Evolutionary conservation across 2,797 vertebrate genomes (phyloP), one percentile per base, ranked within the genome.

Genomic region (Falco novaeseelandiae): DNA sequence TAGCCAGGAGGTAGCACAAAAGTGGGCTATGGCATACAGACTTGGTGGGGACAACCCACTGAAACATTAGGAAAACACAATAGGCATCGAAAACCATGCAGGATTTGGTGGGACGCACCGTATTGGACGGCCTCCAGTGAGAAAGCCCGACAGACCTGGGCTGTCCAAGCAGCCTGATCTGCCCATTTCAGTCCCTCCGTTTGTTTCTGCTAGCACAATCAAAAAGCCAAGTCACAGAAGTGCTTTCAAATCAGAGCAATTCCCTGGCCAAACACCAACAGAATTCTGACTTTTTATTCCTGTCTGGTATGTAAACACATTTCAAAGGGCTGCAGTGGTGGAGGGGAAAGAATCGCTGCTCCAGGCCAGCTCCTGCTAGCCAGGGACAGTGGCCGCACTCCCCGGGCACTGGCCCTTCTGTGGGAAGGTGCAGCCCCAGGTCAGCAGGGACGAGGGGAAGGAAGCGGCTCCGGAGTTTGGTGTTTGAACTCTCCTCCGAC

Each of bases 61-160:
- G 9, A 55, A 48, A 72, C 3, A 0, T 54, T 17, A 51, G 36
- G 44, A 38, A 87, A 83, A 69, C 10, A 18, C 3, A 69, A 52
- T 0, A 9, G 69, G 17, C 23, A 49, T 23, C 0, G 0, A 79
- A 79, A 88, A 90, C 20, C 62, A 14, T 44, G 51, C 77, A 40
- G 29, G 29, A 5, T 65, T 87, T 83, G 82, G 27, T 38, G 52
- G 13, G 36, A 36, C 1, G 12, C n/a, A 17, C 8, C 1, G 1
- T 0, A 0, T 26, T 0, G 0, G 54, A 74, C 32, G 87, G 22
- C 14, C 36, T 36, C 16, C 0, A 0, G 12, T 63, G 49, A 55
- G 55, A 65, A 87, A 93, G 48, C 17, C n/a, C 46, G 6, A 1
- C 1, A 5, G 55, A 82, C 14, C 42, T 62, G 51, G 29, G 34